A percentile compares a stretch with the other conserved stretches of the same genome.
Conservation (phyloP, 2,797 vertebrate genomes). For the Brachymystax lenok region DNA sequence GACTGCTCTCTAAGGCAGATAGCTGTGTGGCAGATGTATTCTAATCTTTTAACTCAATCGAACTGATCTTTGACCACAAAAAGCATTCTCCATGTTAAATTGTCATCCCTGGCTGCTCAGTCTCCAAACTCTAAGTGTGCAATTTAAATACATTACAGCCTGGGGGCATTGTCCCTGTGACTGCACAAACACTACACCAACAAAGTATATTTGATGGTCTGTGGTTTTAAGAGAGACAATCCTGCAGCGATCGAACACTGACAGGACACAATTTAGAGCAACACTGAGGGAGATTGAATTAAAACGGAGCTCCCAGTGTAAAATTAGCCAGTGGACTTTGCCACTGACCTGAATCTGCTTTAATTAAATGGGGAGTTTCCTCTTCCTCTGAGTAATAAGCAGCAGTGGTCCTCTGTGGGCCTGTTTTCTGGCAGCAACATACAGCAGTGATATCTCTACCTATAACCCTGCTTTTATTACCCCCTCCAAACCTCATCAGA, state of each 20-base stretch:
- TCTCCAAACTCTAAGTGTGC: slow-evolving; percentile 72
- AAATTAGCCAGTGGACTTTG: slow-evolving; percentile 64
- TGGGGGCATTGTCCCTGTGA: slow-evolving; percentile 37
- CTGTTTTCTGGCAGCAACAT: slow-evolving; percentile 41
- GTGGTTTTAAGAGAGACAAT: slow-evolving; percentile 54
- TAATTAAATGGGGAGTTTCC: slow-evolving; percentile 73
- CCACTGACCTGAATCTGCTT: slow-evolving; percentile 67
- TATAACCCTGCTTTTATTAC: slow-evolving; percentile 52
- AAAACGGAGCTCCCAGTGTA: slow-evolving; percentile 51
- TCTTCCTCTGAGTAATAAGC: slow-evolving; percentile 68
- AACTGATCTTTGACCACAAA: slow-evolving; percentile 74
- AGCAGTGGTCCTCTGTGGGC: slow-evolving; percentile 51
- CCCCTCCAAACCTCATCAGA: slow-evolving; percentile 38
- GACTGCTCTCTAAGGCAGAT: slow-evolving; percentile 59
- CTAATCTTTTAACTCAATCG: slow-evolving; percentile 78
- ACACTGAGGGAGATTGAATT: slow-evolving; percentile 56
- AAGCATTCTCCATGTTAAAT: slow-evolving; percentile 71
- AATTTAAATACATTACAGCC: slow-evolving; percentile 75
- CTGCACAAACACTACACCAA: slow-evolving; percentile 34
- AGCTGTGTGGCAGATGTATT: slow-evolving; percentile 68
- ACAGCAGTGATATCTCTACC: slow-evolving; percentile 53
- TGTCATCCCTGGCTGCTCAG: slow-evolving; percentile 68
- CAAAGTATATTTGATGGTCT: slow-evolving; percentile 48
- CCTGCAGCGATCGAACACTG: slow-evolving; percentile 60
- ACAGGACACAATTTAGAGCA: slow-evolving; percentile 64